Percentiles rank a stretch among this genome's conserved stretches.
Evolutionary conservation across 1,140 invertebrate genomes (phyloP).

Genomic region (Heliconius hermathena): DNA sequence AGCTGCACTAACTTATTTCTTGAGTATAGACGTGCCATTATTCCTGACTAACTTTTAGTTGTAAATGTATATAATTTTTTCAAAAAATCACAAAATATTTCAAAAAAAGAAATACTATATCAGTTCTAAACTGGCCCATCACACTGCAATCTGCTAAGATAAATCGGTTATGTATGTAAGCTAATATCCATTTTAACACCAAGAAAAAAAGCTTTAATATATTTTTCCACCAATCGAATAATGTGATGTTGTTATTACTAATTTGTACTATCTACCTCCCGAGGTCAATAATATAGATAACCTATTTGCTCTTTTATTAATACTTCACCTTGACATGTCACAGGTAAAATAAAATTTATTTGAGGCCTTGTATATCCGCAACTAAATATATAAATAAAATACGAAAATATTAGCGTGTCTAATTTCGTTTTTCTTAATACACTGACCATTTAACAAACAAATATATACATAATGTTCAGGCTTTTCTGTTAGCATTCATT

Average conservation of each 20-base stretch:
- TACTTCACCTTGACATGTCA: conserved; percentile 17
- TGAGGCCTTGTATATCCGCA: conserved; percentile 2
- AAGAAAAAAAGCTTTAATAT: conserved; percentile 44
- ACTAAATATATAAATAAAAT: conserved; percentile 5
- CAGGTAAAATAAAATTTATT: conserved; percentile 16
- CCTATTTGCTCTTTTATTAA: conserved; percentile 21
- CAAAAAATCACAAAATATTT: conserved; percentile 29
- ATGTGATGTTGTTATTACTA: conserved; percentile 13
- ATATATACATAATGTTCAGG: background rate
- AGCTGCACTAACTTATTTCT: conserved; percentile 50
- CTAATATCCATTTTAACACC: conserved; percentile 38
- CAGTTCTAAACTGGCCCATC: conserved; percentile 34
- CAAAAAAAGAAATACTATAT: conserved; percentile 23
- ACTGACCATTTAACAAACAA: background rate
- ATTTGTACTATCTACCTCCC: conserved; percentile 45
- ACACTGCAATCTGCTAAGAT: conserved; percentile 21
- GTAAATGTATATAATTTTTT: conserved; percentile 41
- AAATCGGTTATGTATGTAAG: conserved; percentile 31
- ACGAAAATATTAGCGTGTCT: background rate
- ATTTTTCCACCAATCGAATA: conserved; percentile 22
- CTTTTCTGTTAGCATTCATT: background rate
- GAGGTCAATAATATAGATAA: conserved; percentile 42
- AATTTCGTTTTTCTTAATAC: background rate
- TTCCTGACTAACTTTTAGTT: conserved; percentile 42
- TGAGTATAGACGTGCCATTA: conserved; percentile 56